Base-by-base conservation (phyloP, 2,797 vertebrate species). In the Rhyacichthys aspro region DNA sequence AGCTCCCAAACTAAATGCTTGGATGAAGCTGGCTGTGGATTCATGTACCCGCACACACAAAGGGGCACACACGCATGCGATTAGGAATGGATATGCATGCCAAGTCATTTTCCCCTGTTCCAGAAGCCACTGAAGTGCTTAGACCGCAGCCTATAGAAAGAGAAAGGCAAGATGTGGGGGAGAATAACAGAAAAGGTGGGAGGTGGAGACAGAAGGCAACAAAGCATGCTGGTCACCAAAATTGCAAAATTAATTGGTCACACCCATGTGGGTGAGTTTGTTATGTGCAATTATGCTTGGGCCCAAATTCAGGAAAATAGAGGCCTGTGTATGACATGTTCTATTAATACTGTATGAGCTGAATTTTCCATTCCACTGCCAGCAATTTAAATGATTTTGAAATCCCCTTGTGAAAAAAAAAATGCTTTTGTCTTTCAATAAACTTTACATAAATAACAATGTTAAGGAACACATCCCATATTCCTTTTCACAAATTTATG, bases 231-330 rank as follows among this genome's bases (percentile, higher is more conserved):
- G 83, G 85, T 83, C 82, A 85, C 79, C 79, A 82, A 86, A 87
- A 85, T 88, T 85, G 79, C 79, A 74, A 83, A 85, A 85, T 79
- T 86, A 83, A 87, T 85, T 86, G 83, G 83, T 88, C 78, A 86
- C 78, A 78, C 74, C 71, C 75, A 60, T 70, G 78, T 77, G 81
- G 69, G 72, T 55, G 43, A 55, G 82, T 84, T 86, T 79, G 62
- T 75, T 82, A 80, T 67, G 74, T 66, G 69, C 68, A 78, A 71
- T 74, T 86, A 72, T 52, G 45, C 69, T 67, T 50, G 18, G 72
- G 63, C 11, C 11, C 11, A 15, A 58, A 48, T 67, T 59, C 28
- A 66, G 59, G 44, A 60, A 83, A 82, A 70, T 57, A 57, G 46
- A 82, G 48, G 42, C 34, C 10, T 18, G 39, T 46, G 44, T 59